Evolutionary conservation across 2,113 vertebrate species (phyloP).

Genomic region (Pteruthius melanotis): DNA sequence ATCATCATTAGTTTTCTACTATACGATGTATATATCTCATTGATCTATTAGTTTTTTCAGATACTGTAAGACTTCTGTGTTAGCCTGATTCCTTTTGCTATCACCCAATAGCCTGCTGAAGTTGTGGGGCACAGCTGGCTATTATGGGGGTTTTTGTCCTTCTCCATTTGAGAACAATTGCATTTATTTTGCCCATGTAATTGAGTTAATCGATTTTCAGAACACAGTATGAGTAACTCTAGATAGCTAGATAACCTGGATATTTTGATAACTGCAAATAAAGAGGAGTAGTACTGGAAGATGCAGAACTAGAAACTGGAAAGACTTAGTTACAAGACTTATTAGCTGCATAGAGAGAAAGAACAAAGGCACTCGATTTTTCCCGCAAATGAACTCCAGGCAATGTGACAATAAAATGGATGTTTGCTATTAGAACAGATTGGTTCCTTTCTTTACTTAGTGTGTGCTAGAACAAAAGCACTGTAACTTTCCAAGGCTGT

Average conservation of each 20-base stretch:
- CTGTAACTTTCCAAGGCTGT: constrained; percentile 13
- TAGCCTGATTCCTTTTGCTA: not conserved
- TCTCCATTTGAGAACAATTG: not conserved
- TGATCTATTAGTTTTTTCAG: not conserved
- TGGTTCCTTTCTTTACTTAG: constrained; percentile 16
- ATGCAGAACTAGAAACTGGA: not conserved
- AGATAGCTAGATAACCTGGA: not conserved
- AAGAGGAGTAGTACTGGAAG: not conserved
- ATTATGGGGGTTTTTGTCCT: rapidly evolving
- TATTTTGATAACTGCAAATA: not conserved
- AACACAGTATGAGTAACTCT: not conserved
- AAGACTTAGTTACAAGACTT: not conserved
- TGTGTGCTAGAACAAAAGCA: constrained; percentile 34
- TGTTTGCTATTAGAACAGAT: constrained; percentile 52
- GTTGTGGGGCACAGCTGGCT: not conserved
- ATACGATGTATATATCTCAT: not conserved
- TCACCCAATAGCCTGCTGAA: not conserved
- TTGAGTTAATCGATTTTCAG: not conserved
- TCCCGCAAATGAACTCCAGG: constrained; percentile 54
- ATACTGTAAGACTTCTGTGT: not conserved
- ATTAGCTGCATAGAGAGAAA: not conserved
- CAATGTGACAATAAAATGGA: constrained; percentile 29
- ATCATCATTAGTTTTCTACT: not conserved
- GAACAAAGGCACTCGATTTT: constrained; percentile 30
- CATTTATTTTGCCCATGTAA: not conserved